Conservation (phyloP, 2,888 invertebrate species). For the Calameuta filiformis region DNA sequence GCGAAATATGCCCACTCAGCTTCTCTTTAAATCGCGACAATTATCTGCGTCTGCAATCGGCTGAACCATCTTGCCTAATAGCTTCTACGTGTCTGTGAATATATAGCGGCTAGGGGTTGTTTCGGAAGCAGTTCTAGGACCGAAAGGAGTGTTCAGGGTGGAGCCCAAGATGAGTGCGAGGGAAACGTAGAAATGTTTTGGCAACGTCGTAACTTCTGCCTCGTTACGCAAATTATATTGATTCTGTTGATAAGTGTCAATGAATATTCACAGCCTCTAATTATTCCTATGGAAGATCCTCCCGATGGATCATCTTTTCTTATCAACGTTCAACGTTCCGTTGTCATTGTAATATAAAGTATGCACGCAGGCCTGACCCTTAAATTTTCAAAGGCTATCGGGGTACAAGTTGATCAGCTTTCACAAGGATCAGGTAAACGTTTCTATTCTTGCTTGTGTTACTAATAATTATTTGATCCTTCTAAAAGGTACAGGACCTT, state of each 20-base stretch:
- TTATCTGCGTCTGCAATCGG: constrained; percentile 49
- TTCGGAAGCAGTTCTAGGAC: not conserved
- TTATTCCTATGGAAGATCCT: not conserved
- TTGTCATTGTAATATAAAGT: not conserved
- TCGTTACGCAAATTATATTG: constrained; percentile 19
- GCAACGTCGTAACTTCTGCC: constrained; percentile 11
- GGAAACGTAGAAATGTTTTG: not conserved
- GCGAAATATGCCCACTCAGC: constrained; percentile 48
- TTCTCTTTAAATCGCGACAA: constrained; percentile 44
- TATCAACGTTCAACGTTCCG: not conserved
- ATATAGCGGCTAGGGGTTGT: constrained; percentile 32
- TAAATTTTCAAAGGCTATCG: not conserved
- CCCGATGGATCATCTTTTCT: not conserved
- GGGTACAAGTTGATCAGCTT: not conserved
- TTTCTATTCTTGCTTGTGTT: no score
- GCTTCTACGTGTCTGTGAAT: constrained; percentile 61
- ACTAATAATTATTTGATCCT: no score
- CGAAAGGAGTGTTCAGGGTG: not conserved
- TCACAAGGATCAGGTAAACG: no score
- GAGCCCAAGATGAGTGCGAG: not conserved
- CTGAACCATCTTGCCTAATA: constrained; percentile 52
- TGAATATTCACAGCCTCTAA: not conserved
- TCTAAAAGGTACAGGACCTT: no score
- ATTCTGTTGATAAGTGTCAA: not conserved
- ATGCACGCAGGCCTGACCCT: not conserved